phyloP scores from a whole-genome alignment of 2,797 vertebrate genomes.

The Xenentodon cancila region DNA sequence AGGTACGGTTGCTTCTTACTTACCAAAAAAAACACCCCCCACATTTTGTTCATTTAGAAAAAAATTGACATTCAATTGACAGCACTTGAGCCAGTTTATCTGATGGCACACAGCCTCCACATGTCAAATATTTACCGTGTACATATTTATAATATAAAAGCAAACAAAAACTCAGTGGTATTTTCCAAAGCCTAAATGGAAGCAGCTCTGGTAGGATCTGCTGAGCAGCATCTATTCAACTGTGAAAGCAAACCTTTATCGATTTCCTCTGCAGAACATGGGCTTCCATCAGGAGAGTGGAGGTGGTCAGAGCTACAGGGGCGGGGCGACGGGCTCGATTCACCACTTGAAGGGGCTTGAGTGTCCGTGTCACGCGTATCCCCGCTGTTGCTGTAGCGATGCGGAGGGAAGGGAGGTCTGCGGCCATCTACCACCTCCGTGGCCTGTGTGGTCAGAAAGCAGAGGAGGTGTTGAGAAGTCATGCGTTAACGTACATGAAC shows the following conservation, averaged over 20 bases:
- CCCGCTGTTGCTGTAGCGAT: constrained; percentile 84
- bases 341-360: constrained; percentile 91
- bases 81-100: no score
- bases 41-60: no score
- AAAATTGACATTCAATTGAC: no score
- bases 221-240: neutral
- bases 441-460: constrained; percentile 77
- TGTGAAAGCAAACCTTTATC: constrained; percentile 88
- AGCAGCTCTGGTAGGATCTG: neutral
- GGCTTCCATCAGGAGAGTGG: constrained; percentile 90
- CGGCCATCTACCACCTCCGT: constrained; percentile 92
- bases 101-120: no score
- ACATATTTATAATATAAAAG: no score
- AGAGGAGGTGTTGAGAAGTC: constrained; percentile 17
- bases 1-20: no score
- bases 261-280: constrained; percentile 90
- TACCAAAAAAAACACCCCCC: no score
- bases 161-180: no score
- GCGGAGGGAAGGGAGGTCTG: constrained; percentile 90
- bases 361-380: constrained; percentile 91
- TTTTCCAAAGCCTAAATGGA: no score
- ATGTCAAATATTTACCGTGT: no score
- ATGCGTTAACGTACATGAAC: neutral
- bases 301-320: constrained; percentile 86
- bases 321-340: constrained; percentile 88